Percentiles rank a stretch among this genome's conserved stretches.
phyloP scores from a whole-genome alignment of 2,888 invertebrate species.

The Brachycybe producta region DNA sequence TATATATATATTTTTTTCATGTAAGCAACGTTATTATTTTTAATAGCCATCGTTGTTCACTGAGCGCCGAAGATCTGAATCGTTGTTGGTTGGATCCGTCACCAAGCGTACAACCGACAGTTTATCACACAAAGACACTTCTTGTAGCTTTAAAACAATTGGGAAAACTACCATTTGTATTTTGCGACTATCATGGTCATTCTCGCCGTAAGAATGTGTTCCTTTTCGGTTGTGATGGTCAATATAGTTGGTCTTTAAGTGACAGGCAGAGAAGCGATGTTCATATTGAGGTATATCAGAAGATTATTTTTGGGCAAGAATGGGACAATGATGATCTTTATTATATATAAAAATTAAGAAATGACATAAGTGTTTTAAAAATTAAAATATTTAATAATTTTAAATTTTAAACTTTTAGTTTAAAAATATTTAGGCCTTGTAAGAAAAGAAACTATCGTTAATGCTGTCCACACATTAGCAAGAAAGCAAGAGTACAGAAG shows the following conservation, averaged over 20 bases:
- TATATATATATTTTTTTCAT: not conserved
- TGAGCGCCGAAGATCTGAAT: conserved; percentile 74
- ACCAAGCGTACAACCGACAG: conserved; percentile 60
- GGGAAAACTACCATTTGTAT: conserved; percentile 37
- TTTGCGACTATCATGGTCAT: conserved; percentile 69
- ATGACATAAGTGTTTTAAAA: no score
- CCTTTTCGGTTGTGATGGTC: conserved; percentile 64
- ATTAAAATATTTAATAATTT: no score
- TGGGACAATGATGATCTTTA: not conserved
- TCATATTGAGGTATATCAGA: conserved; percentile 10
- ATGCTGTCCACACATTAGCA: no score
- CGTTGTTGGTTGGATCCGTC: conserved; percentile 68
- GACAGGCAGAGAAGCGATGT: conserved; percentile 42
- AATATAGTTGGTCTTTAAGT: conserved; percentile 52
- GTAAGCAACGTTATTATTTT: conserved; percentile 18
- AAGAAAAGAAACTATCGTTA: no score
- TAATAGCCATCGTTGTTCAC: conserved; percentile 64
- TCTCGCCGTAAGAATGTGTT: conserved; percentile 74
- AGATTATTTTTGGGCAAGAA: not conserved
- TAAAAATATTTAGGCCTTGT: no score
- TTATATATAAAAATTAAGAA: no score
- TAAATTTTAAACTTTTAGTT: no score
- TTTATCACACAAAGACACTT: conserved; percentile 59
- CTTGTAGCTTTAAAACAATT: conserved; percentile 35
- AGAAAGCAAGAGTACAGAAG: no score